Evolutionary conservation across 2,888 invertebrate genomes (phyloP).

Genomic region (Leptothorax acervorum): DNA sequence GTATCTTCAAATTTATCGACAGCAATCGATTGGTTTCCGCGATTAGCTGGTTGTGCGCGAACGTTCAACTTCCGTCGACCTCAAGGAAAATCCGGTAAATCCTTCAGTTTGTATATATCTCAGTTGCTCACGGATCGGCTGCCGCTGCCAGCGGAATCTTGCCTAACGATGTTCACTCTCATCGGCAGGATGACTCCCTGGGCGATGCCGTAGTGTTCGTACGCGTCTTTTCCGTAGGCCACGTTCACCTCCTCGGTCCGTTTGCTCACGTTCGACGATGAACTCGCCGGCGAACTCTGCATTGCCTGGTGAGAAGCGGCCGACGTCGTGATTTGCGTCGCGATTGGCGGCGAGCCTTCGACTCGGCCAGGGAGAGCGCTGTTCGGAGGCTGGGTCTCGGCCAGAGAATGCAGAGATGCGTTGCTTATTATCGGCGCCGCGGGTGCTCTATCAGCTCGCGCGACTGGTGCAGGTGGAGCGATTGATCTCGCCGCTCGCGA

Average conservation of each 20-base stretch:
- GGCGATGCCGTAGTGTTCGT: constrained; percentile 81
- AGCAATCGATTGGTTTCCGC: neutral
- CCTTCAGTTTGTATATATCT: constrained; percentile 10
- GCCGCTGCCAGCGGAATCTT: constrained; percentile 79
- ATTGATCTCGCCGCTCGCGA: constrained; percentile 45
- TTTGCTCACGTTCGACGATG: constrained; percentile 44
- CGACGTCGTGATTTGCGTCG: constrained; percentile 23
- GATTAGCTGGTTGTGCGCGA: neutral
- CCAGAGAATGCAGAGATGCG: neutral
- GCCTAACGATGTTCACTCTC: constrained; percentile 68
- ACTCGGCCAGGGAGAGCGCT: constrained; percentile 43
- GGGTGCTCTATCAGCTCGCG: constrained; percentile 60
- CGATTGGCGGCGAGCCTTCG: constrained; percentile 57
- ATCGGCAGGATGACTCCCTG: constrained; percentile 71
- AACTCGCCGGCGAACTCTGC: constrained; percentile 74
- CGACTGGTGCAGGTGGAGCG: constrained; percentile 25
- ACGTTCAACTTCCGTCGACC: neutral
- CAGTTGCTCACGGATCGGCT: constrained; percentile 82
- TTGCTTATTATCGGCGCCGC: constrained; percentile 22
- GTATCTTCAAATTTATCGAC: neutral
- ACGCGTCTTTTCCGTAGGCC: constrained; percentile 80
- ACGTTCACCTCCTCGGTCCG: constrained; percentile 55
- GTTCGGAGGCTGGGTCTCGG: constrained; percentile 53
- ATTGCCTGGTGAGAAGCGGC: constrained; percentile 80
- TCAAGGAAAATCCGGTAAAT: neutral